Conservation (phyloP, 2,797 vertebrate genomes). For the Dicrostonyx torquatus region DNA sequence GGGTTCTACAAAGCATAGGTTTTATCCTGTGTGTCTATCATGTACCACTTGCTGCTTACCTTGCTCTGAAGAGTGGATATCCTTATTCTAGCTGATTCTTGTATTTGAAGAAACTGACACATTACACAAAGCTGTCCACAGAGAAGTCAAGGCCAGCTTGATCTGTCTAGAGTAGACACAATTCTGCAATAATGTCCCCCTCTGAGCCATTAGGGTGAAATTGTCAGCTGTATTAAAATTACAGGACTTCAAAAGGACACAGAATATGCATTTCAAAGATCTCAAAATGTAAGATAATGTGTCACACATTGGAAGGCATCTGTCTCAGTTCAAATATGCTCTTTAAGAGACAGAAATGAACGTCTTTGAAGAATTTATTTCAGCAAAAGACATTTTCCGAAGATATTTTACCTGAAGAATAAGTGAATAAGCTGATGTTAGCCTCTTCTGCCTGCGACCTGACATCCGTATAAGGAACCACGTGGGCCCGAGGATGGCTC, state of each 20-base stretch:
- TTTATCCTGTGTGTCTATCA: conserved; percentile 44
- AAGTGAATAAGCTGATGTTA: conserved; percentile 45
- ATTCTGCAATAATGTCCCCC: conserved; percentile 38
- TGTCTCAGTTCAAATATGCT: conserved; percentile 57
- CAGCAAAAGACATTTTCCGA: conserved; percentile 54
- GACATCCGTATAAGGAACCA: conserved; percentile 36
- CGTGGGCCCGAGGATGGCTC: not conserved
- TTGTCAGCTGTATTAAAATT: conserved; percentile 62
- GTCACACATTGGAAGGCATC: conserved; percentile 53
- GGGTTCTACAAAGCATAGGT: not conserved
- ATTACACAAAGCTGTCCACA: conserved; percentile 14
- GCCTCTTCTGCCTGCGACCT: not conserved
- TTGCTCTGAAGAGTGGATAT: conserved; percentile 50
- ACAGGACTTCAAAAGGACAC: conserved; percentile 65
- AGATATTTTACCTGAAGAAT: conserved; percentile 59
- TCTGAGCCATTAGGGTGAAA: conserved; percentile 49
- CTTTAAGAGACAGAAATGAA: conserved; percentile 57
- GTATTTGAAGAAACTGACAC: conserved; percentile 14
- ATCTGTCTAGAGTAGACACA: conserved; percentile 57
- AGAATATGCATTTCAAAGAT: conserved; percentile 62
- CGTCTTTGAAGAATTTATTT: conserved; percentile 70
- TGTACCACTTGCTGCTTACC: conserved; percentile 35
- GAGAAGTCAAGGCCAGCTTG: conserved; percentile 36
- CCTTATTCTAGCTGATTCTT: conserved; percentile 19
- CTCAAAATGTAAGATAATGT: conserved; percentile 57